Percentiles rank a stretch among this genome's conserved stretches.
These are phyloP conservation scores for Morpho helenor DNA, from an alignment of 2,888 invertebrate genomes.

Conservation along the genomic window DNA sequence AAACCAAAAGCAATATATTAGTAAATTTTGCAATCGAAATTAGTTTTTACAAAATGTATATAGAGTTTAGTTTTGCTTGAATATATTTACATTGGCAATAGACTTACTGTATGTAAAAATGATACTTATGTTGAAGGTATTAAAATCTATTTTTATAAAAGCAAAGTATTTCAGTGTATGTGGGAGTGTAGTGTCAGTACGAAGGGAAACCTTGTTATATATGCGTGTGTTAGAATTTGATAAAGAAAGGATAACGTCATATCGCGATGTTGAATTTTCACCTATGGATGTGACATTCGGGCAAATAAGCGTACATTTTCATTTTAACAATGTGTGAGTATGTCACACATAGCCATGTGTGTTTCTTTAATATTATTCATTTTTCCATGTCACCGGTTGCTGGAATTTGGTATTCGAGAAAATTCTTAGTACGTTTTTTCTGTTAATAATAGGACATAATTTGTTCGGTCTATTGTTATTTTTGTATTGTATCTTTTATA, in stretches of 20 bases:
- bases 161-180: constrained; percentile 11
- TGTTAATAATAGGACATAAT: constrained; percentile 22
- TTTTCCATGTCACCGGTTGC: constrained; percentile 68
- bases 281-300: constrained; percentile 72
- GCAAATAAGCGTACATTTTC: constrained; percentile 47
- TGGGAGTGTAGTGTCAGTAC: constrained; percentile 30
- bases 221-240: constrained; percentile 58
- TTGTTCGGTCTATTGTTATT: constrained; percentile 23
- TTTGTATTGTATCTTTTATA: neutral
- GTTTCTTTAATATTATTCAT: constrained; percentile 67
- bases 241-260: constrained; percentile 74
- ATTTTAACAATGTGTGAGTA: constrained; percentile 35
- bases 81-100: neutral
- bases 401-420: constrained; percentile 48
- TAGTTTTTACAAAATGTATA: constrained; percentile 17
- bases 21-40: constrained; percentile 14
- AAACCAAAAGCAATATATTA: constrained; percentile 19
- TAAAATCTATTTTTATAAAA: neutral
- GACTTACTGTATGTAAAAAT: constrained; percentile 4
- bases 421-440: constrained; percentile 25
- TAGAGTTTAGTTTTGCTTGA: constrained; percentile 27
- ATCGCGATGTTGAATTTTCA: constrained; percentile 73
- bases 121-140: neutral
- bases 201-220: constrained; percentile 66
- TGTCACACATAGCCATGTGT: no score